Evolutionary conservation across 2,888 invertebrate species (phyloP).

Genomic region (Trachelus troglodyta): DNA sequence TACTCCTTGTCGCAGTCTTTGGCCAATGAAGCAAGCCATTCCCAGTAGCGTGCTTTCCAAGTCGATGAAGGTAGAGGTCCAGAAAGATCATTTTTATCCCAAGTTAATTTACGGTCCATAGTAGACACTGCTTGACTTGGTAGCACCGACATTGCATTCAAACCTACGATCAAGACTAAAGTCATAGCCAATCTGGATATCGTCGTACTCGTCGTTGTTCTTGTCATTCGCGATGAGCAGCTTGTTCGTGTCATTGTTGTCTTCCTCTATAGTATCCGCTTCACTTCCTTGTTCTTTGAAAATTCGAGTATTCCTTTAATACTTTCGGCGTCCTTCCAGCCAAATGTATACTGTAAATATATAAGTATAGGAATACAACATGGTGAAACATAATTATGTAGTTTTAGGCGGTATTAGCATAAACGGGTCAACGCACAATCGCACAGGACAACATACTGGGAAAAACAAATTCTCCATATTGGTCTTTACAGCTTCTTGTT

Average conservation of each 20-base stretch:
- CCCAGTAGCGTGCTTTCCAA: not conserved
- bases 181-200: not conserved
- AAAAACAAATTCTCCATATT: not conserved
- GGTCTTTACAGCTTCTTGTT: not conserved
- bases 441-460: not conserved
- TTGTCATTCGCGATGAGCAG: not conserved
- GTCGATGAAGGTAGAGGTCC: not conserved
- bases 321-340: not conserved
- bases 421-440: not conserved
- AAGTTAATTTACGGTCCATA: not conserved
- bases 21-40: not conserved
- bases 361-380: not conserved
- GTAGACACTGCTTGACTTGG: not conserved
- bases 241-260: not conserved
- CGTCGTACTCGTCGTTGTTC: not conserved
- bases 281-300: not conserved
- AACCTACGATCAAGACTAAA: not conserved
- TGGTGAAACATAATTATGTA: not conserved
- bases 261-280: not conserved
- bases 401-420: not conserved
- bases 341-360: not conserved
- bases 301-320: not conserved
- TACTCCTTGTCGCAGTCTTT: not conserved
- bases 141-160: not conserved
- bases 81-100: not conserved